phyloP scores from a whole-genome alignment of 2,888 invertebrate species.

The Leptopilina drosophilae region DNA sequence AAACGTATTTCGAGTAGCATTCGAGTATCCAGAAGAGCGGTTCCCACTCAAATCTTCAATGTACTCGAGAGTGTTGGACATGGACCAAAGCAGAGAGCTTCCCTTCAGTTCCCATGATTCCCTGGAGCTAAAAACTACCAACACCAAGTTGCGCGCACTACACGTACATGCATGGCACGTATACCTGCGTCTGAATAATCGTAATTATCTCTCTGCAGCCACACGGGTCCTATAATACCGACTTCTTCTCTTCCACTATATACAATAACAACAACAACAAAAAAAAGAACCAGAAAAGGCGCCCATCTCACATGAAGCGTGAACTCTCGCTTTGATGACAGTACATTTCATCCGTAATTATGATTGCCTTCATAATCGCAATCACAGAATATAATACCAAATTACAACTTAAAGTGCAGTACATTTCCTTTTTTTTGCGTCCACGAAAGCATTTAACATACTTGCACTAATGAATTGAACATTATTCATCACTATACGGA shows the following conservation, averaged over 20 bases:
- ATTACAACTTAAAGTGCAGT: slow-evolving; percentile 9
- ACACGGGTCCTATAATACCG: slow-evolving; percentile 57
- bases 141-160: slow-evolving; percentile 43
- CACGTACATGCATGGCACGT: slow-evolving; percentile 17
- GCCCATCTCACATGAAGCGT: slow-evolving; percentile 55
- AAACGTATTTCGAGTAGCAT: slow-evolving; percentile 44
- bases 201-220: slow-evolving; percentile 57
- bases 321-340: slow-evolving; percentile 48
- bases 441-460: slow-evolving; percentile 47
- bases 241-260: slow-evolving; percentile 53
- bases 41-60: slow-evolving; percentile 52
- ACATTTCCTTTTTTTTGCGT: not conserved
- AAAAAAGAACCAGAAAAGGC: slow-evolving; percentile 46
- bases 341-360: slow-evolving; percentile 35
- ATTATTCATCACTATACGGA: slow-evolving; percentile 6
- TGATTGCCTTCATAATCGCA: slow-evolving; percentile 37
- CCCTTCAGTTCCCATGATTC: slow-evolving; percentile 57
- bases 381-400: slow-evolving; percentile 34
- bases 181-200: slow-evolving; percentile 57
- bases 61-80: slow-evolving; percentile 46
- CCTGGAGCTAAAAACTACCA: slow-evolving; percentile 54
- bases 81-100: slow-evolving; percentile 29
- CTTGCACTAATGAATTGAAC: slow-evolving; percentile 18
- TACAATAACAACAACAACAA: slow-evolving; percentile 45
- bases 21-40: slow-evolving; percentile 50